phyloP scores from a whole-genome alignment of 2,888 invertebrate genomes.

The Phyto melanocephala region DNA sequence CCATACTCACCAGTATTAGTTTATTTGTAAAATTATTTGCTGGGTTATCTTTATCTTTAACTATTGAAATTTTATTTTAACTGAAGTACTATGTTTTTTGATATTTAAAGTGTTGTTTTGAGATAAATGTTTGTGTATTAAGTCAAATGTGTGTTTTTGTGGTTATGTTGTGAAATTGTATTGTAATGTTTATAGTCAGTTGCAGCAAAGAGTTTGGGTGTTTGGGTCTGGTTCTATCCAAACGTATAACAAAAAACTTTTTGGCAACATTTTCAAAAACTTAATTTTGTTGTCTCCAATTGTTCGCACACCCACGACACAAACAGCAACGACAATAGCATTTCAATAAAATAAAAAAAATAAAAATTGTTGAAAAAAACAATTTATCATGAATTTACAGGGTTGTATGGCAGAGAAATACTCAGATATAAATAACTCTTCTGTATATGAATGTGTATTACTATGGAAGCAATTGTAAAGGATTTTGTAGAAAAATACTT shows the following conservation, averaged over 20 bases:
- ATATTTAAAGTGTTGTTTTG: neutral
- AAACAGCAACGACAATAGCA: neutral
- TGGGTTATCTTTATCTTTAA: neutral
- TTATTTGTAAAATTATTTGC: too few relatives aligned
- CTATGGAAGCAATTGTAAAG: neutral
- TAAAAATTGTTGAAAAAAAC: too few relatives aligned
- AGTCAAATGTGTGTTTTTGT: neutral
- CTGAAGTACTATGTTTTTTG: neutral
- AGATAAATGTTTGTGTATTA: neutral
- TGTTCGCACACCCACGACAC: neutral
- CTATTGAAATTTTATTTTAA: neutral
- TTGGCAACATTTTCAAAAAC: conserved; percentile 9
- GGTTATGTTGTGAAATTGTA: conserved; percentile 1
- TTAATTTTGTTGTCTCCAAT: neutral
- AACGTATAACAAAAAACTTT: neutral
- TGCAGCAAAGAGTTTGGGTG: neutral
- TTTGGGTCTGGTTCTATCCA: neutral
- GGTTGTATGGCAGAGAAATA: neutral
- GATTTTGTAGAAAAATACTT: too few relatives aligned
- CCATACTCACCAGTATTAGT: too few relatives aligned
- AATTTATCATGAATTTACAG: neutral
- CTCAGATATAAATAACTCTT: neutral
- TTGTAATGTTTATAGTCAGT: neutral
- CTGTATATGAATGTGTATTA: neutral
- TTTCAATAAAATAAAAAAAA: neutral